A percentile compares a stretch with the other conserved stretches of the same genome.
Evolutionary conservation across 1,140 invertebrate genomes (phyloP).

Genomic region (Lepidurus arcticus): DNA sequence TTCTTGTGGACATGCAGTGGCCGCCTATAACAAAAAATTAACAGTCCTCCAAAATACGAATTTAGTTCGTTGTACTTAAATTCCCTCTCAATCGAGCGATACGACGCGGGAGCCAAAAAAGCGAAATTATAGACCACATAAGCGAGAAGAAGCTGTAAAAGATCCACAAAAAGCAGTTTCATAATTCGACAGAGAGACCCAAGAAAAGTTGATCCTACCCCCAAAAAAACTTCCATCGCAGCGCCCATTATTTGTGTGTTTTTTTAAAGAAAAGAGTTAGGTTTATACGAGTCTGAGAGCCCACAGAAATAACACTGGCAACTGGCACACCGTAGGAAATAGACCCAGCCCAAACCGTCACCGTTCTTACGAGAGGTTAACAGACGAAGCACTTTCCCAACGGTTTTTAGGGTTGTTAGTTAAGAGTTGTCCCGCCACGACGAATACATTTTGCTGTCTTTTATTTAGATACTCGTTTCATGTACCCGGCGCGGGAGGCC

Average conservation of each 20-base stretch:
- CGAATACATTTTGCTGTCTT: not conserved
- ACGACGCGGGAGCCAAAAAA: not conserved
- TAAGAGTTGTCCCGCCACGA: not conserved
- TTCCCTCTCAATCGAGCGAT: too few relatives aligned
- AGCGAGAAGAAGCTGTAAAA: slow-evolving; percentile 3
- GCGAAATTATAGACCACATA: not conserved
- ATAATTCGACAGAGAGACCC: not conserved
- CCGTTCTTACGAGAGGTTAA: not conserved
- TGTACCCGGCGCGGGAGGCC: slow-evolving; percentile 61
- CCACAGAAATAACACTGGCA: not conserved
- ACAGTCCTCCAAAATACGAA: too few relatives aligned
- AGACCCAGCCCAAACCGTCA: slow-evolving; percentile 1
- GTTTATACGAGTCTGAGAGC: not conserved
- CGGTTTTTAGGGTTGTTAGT: not conserved
- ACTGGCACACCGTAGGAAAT: slow-evolving; percentile 4
- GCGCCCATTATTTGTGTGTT: not conserved
- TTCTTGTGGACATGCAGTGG: not conserved
- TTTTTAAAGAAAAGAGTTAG: not conserved
- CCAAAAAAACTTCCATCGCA: not conserved
- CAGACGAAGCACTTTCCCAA: not conserved
- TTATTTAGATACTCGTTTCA: slow-evolving; percentile 60
- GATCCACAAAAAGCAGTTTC: not conserved
- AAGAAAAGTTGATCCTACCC: slow-evolving; percentile 18
- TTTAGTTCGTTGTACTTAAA: too few relatives aligned
- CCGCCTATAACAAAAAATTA: not conserved